Percentiles rank a stretch among this genome's conserved stretches.
phyloP scores from a whole-genome alignment of 2,113 vertebrate genomes.

The Heteronetta atricapilla region DNA sequence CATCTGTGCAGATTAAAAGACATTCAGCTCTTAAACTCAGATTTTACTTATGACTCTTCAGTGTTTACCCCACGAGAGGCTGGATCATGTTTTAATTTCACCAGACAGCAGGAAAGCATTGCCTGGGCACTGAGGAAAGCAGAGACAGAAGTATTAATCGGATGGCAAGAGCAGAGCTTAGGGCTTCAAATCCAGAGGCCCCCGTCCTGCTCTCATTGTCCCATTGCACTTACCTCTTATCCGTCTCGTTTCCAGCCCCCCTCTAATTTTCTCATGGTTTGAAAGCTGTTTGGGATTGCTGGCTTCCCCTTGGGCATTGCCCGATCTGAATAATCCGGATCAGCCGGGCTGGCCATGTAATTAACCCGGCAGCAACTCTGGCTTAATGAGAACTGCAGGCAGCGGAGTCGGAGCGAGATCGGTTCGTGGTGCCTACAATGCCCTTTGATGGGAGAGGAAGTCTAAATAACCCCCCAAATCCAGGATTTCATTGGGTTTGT shows the following conservation, averaged over 20 bases:
- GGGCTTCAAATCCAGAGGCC: neutral
- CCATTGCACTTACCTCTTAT: neutral
- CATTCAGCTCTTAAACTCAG: neutral
- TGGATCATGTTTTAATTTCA: neutral
- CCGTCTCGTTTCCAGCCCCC: neutral
- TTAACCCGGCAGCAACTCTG: neutral
- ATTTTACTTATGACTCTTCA: neutral
- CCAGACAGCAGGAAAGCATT: neutral
- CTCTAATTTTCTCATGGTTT: neutral
- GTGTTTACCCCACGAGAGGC: neutral
- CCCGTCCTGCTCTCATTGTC: neutral
- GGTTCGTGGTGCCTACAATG: neutral
- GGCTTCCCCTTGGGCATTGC: neutral
- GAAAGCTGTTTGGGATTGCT: neutral
- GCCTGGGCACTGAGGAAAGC: neutral
- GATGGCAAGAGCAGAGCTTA: neutral
- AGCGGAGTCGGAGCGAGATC: neutral
- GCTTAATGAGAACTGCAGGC: neutral
- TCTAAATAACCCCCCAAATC: too few species aligned
- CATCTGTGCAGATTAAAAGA: neutral
- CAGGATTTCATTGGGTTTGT: neutral
- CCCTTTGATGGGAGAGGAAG: neutral
- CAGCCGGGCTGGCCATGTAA: neutral
- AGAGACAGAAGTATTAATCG: neutral
- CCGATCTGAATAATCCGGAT: slow-evolving; percentile 26